These are phyloP conservation scores for Pardalotus punctatus DNA, from an alignment of 2,113 vertebrate genomes.

Conservation along the genomic window DNA sequence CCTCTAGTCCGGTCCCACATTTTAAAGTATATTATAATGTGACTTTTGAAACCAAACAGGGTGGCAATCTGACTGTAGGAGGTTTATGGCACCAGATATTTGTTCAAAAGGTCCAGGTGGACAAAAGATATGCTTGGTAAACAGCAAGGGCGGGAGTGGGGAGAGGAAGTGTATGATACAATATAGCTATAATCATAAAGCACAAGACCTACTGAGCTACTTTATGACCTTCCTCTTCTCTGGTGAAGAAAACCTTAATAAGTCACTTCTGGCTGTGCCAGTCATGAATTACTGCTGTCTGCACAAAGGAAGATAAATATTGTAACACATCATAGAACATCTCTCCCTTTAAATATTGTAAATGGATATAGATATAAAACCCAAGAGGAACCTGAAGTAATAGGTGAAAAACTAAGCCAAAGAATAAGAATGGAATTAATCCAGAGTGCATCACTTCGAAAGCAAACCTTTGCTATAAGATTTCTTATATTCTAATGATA, in stretches of 20 bases:
- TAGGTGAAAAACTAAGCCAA: slow-evolving; percentile 3
- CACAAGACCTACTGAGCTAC: slow-evolving; percentile 25
- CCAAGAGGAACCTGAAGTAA: neutral
- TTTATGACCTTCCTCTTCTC: slow-evolving; percentile 48
- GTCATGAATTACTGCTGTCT: slow-evolving; percentile 50
- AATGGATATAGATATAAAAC: slow-evolving; percentile 42
- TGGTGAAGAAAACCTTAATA: slow-evolving; percentile 47
- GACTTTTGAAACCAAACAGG: neutral
- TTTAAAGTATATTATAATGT: neutral
- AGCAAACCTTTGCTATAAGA: neutral
- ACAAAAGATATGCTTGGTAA: neutral
- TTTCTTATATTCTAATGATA: neutral
- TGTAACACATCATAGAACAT: slow-evolving; percentile 16
- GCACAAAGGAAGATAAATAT: slow-evolving; percentile 58
- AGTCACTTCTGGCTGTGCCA: slow-evolving; percentile 49
- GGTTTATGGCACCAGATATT: neutral
- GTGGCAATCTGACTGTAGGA: neutral
- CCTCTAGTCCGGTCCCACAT: neutral
- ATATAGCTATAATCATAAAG: slow-evolving; percentile 52
- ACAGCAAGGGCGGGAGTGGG: neutral
- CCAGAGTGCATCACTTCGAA: neutral
- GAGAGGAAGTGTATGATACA: neutral
- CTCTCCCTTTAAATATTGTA: slow-evolving; percentile 41
- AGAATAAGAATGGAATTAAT: neutral
- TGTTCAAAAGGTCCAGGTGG: neutral